Conservation (phyloP, 2,113 vertebrate genomes). For the Helogale parvula region DNA sequence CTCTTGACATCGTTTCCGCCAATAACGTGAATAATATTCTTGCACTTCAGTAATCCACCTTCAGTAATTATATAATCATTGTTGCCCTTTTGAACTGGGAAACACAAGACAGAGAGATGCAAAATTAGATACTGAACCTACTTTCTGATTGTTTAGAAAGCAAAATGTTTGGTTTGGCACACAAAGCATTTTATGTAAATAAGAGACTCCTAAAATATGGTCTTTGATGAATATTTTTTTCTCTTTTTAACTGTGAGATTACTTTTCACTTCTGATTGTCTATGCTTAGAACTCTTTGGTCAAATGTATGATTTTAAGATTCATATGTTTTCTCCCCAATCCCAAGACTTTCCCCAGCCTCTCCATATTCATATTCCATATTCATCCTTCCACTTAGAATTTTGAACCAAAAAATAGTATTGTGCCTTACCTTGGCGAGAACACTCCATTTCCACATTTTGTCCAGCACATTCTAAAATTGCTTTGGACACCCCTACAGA, state of each 20-base stretch:
- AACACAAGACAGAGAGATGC: constrained; percentile 37
- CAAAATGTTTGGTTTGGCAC: neutral
- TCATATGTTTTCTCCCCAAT: neutral
- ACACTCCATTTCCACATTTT: constrained; percentile 85
- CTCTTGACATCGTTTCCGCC: constrained; percentile 77
- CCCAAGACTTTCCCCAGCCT: neutral
- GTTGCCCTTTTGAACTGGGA: constrained; percentile 83
- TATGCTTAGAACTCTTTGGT: neutral
- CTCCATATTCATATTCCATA: neutral
- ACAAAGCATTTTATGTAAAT: neutral
- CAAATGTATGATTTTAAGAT: constrained; percentile 38
- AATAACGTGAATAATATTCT: constrained; percentile 91
- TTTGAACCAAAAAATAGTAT: neutral
- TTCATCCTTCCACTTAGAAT: neutral
- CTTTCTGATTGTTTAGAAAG: neutral
- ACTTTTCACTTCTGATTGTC: constrained; percentile 23
- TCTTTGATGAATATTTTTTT: neutral
- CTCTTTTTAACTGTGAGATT: neutral
- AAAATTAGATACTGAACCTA: neutral
- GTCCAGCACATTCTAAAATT: constrained; percentile 91
- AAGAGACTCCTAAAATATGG: neutral
- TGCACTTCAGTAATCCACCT: constrained; percentile 89
- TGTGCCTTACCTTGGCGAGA: constrained; percentile 83
- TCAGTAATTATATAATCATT: constrained; percentile 86
- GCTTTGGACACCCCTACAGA: constrained; percentile 92